Conservation (phyloP, 1,140 invertebrate genomes). For the Diachasma alloeum region DNA sequence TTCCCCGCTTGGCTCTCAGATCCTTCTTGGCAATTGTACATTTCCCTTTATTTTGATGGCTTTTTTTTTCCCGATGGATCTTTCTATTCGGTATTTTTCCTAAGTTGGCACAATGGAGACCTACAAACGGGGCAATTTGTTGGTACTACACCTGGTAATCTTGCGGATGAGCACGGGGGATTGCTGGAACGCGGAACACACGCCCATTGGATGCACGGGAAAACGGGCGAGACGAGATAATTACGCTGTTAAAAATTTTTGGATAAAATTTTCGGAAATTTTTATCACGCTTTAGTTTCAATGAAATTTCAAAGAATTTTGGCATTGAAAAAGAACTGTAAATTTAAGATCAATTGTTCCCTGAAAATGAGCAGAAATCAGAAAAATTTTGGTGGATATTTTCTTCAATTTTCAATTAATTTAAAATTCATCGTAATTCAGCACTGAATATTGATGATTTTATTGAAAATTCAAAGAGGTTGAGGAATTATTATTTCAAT, state of each 20-base stretch:
- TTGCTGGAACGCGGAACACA: slow-evolving; percentile 52
- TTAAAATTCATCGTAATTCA: too few relatives aligned
- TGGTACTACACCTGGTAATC: slow-evolving; percentile 45
- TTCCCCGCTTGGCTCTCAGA: not conserved
- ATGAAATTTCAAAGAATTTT: too few relatives aligned
- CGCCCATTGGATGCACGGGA: slow-evolving; percentile 22
- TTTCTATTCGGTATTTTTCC: slow-evolving; percentile 17
- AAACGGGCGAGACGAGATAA: slow-evolving; percentile 22
- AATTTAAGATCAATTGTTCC: too few relatives aligned
- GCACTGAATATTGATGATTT: too few relatives aligned
- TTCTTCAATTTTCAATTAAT: too few relatives aligned
- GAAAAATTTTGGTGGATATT: too few relatives aligned
- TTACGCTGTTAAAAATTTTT: slow-evolving; percentile 4
- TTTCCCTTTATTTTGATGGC: slow-evolving; percentile 36
- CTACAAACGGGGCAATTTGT: slow-evolving; percentile 47
- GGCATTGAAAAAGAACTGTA: too few relatives aligned
- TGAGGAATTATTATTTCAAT: too few relatives aligned
- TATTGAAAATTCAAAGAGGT: too few relatives aligned
- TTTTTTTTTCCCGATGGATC: slow-evolving; percentile 9
- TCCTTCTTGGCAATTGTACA: not conserved
- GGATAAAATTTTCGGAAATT: not conserved
- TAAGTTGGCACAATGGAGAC: slow-evolving; percentile 47
- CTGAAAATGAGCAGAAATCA: too few relatives aligned
- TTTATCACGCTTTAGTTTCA: too few relatives aligned
- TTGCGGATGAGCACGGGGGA: slow-evolving; percentile 34